A percentile compares a stretch with the other conserved stretches of the same genome.
Conservation (phyloP, 2,888 invertebrate species). For the Volucella bombylans region DNA sequence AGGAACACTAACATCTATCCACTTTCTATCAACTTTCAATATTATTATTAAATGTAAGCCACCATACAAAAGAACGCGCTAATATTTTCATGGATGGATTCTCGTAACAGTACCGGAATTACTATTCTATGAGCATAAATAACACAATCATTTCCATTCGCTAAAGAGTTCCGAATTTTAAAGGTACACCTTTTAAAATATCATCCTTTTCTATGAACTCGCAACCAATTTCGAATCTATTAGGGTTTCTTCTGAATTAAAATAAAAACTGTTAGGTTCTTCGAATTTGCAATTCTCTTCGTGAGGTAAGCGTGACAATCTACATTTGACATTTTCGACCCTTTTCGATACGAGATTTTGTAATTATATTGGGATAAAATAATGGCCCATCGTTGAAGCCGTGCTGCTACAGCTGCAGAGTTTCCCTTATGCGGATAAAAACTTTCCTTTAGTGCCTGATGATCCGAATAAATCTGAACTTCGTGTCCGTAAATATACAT, state of each 20-base stretch:
- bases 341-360: constrained; percentile 1
- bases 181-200: too few relatives aligned
- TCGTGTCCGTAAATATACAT: constrained; percentile 80
- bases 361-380: neutral
- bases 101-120: constrained; percentile 2
- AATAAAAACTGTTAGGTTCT: neutral
- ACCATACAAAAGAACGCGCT: constrained; percentile 36
- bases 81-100: constrained; percentile 35
- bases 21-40: constrained; percentile 20
- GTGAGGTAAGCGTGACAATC: too few relatives aligned
- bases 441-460: constrained; percentile 9
- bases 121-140: constrained; percentile 34
- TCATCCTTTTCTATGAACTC: neutral
- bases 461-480: constrained; percentile 74
- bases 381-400: too few relatives aligned
- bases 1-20: constrained; percentile 29
- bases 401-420: too few relatives aligned
- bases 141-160: constrained; percentile 31
- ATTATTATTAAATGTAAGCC: constrained; percentile 17
- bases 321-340: constrained; percentile 21
- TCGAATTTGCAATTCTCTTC: neutral
- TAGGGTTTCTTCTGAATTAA: neutral
- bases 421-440: constrained; percentile 17
- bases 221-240: neutral
- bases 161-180: constrained; percentile 4